A percentile compares a stretch with the other conserved stretches of the same genome.
Conservation (phyloP, 2,888 invertebrate species). For the Nymphalis c-album region DNA sequence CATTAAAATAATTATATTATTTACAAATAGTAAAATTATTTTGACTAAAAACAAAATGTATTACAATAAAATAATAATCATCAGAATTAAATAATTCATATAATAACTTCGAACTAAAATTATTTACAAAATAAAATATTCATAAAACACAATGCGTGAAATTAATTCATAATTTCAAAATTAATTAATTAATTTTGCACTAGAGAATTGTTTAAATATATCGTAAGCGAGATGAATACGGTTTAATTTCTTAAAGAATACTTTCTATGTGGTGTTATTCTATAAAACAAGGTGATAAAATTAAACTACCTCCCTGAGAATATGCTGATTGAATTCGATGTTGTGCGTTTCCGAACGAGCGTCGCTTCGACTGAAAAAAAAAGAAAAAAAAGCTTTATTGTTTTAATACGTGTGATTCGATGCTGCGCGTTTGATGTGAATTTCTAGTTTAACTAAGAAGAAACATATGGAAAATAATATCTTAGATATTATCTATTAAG, state of each 20-base stretch:
- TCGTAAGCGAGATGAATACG: conserved; percentile 13
- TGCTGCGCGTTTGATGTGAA: too few relatives aligned
- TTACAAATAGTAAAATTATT: conserved; percentile 27
- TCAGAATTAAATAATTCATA: conserved; percentile 37
- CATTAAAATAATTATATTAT: conserved; percentile 29
- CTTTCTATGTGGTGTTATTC: conserved; percentile 17
- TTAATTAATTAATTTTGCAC: conserved; percentile 20
- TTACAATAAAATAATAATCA: conserved; percentile 30
- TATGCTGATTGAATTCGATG: conserved; percentile 88
- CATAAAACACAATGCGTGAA: conserved; percentile 26
- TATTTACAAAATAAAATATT: conserved; percentile 40
- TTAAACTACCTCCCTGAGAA: conserved; percentile 87
- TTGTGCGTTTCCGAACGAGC: conserved; percentile 86
- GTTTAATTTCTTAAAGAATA: conserved; percentile 12
- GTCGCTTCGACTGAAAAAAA: conserved; percentile 85
- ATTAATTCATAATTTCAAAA: conserved; percentile 2
- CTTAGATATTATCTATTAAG: too few relatives aligned
- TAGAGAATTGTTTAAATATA: conserved; percentile 8
- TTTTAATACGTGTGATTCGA: too few relatives aligned
- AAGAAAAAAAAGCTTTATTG: conserved; percentile 22
- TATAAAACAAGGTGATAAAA: conserved; percentile 8
- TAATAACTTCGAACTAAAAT: conserved; percentile 26
- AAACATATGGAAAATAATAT: too few relatives aligned
- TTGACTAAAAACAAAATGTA: conserved; percentile 29
- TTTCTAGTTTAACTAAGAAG: too few relatives aligned